These are phyloP conservation scores for Fulmarus glacialis DNA, from an alignment of 2,113 vertebrate species.

Conservation along the genomic window DNA sequence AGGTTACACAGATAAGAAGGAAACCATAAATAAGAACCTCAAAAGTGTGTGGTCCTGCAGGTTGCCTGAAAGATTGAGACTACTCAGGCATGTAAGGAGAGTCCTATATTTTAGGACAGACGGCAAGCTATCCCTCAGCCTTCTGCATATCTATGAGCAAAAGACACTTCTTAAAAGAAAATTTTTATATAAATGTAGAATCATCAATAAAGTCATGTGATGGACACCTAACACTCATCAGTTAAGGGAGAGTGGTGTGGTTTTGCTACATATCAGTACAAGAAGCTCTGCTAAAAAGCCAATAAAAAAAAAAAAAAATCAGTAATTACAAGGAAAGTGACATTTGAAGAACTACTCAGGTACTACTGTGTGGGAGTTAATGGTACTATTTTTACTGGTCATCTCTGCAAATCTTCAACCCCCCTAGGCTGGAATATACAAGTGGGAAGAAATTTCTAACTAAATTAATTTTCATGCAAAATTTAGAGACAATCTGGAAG, in stretches of 20 bases:
- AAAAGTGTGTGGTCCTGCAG: not conserved
- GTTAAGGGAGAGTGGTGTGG: not conserved
- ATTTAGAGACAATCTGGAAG: conserved; percentile 39
- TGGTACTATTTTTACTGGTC: not conserved
- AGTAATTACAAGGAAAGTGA: not conserved
- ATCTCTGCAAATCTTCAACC: not conserved
- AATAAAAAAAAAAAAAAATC: not conserved
- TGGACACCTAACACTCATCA: not conserved
- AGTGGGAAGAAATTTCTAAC: not conserved
- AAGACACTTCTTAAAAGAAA: not conserved
- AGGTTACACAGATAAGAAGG: not conserved
- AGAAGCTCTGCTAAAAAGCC: not conserved
- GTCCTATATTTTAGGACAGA: not conserved
- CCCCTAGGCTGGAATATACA: not conserved
- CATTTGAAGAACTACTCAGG: conserved; percentile 4
- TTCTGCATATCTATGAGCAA: not conserved
- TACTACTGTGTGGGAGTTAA: not conserved
- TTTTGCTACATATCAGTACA: not conserved
- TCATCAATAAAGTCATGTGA: not conserved
- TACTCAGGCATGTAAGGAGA: fast-evolving
- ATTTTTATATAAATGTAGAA: not conserved
- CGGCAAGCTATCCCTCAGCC: not conserved
- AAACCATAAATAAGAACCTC: not conserved
- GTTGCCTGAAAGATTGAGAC: not conserved
- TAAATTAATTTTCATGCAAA: conserved; percentile 38